These are phyloP conservation scores for Oncorhynchus gorbuscha DNA, from an alignment of 2,113 vertebrate species.

Conservation along the genomic window DNA sequence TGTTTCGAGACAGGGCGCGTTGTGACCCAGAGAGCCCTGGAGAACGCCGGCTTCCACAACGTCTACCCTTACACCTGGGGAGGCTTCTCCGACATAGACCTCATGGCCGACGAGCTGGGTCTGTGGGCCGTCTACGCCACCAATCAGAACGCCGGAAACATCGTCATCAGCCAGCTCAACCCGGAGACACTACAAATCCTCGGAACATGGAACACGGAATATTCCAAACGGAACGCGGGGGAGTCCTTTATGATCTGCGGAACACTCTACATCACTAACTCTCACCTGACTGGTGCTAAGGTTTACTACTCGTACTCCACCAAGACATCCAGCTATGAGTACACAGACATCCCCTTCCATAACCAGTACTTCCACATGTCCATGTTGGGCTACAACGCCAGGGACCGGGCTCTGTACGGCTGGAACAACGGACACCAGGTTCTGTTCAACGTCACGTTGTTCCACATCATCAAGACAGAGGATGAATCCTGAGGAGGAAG, in stretches of 20 bases:
- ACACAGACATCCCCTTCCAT: slow-evolving; percentile 97
- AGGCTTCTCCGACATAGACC: slow-evolving; percentile 96
- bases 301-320: slow-evolving; percentile 98
- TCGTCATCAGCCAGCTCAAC: slow-evolving; percentile 92
- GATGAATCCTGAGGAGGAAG: slow-evolving; percentile 80
- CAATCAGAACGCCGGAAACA: slow-evolving; percentile 97
- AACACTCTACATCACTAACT: slow-evolving; percentile 96
- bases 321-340: slow-evolving; percentile 93
- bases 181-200: slow-evolving; percentile 89
- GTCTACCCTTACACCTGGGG: slow-evolving; percentile 99
- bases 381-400: slow-evolving; percentile 97
- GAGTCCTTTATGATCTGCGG: slow-evolving; percentile 99
- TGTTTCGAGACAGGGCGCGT: slow-evolving; percentile 90
- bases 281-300: slow-evolving; percentile 95
- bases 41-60: slow-evolving; percentile 95
- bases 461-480: slow-evolving; percentile 97
- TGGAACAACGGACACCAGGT: slow-evolving; percentile 99
- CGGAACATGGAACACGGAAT: slow-evolving; percentile 94
- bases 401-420: slow-evolving; percentile 92
- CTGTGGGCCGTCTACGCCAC: slow-evolving; percentile 97
- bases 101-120: slow-evolving; percentile 97
- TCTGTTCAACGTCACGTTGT: slow-evolving; percentile 97
- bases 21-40: slow-evolving; percentile 88
- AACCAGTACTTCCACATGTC: slow-evolving; percentile 99
- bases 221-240: slow-evolving; percentile 96